A percentile compares a stretch with the other conserved stretches of the same genome.
phyloP scores from a whole-genome alignment of 2,888 invertebrate genomes.

The Thyatira batis region DNA sequence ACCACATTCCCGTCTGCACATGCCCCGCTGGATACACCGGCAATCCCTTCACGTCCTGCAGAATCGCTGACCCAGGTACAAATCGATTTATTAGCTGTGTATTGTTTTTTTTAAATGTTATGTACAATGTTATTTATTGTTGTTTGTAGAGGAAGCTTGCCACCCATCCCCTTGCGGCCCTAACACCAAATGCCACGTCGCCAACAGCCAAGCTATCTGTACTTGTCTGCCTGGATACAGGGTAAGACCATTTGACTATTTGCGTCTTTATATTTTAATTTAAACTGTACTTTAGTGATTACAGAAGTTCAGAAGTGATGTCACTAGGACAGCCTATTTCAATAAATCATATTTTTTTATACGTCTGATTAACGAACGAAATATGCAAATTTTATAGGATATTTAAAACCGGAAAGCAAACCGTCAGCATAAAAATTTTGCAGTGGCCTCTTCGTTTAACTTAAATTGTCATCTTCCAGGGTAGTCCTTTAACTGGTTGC shows the following conservation, averaged over 20 bases:
- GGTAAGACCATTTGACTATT: slow-evolving; percentile 54
- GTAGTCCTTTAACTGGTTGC: slow-evolving; percentile 89
- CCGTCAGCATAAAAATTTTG: too few species aligned
- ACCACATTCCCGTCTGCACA: slow-evolving; percentile 90
- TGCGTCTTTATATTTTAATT: neutral
- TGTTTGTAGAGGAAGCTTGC: slow-evolving; percentile 88
- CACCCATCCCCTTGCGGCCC: slow-evolving; percentile 91
- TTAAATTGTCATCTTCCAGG: slow-evolving; percentile 58
- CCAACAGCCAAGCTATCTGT: slow-evolving; percentile 89
- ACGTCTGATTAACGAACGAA: neutral
- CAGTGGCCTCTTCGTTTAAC: too few species aligned
- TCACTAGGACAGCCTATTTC: too few species aligned
- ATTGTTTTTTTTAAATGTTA: slow-evolving; percentile 5
- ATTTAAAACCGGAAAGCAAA: too few species aligned
- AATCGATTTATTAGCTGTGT: neutral
- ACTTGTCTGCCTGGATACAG: slow-evolving; percentile 88
- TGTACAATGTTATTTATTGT: neutral
- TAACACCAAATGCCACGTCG: slow-evolving; percentile 91
- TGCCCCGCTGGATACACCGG: slow-evolving; percentile 91
- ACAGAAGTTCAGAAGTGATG: too few species aligned
- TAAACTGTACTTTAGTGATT: neutral
- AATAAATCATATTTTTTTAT: neutral
- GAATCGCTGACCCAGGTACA: slow-evolving; percentile 88
- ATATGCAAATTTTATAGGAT: too few species aligned
- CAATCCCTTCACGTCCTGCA: slow-evolving; percentile 88